Evolutionary conservation across 2,113 vertebrate species (phyloP).

Genomic region (Brachionichthys hirsutus): DNA sequence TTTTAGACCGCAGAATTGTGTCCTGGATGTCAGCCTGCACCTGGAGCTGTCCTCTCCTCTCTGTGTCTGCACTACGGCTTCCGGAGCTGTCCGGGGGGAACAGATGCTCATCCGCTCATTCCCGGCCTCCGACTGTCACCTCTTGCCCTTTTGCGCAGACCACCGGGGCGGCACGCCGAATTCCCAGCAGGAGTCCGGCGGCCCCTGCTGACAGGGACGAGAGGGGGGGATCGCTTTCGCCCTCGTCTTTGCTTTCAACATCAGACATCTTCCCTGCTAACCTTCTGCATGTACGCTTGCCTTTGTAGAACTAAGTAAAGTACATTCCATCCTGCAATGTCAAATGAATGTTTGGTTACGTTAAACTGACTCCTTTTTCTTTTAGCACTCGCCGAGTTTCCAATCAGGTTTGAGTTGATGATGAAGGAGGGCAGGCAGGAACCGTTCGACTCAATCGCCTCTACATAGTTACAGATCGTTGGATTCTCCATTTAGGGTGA

Average conservation of each 20-base stretch:
- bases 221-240: constrained; percentile 10
- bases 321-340: not conserved
- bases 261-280: too few species aligned
- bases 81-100: constrained; percentile 38
- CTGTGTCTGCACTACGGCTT: constrained; percentile 48
- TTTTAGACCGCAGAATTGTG: constrained; percentile 30
- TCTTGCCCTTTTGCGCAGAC: constrained; percentile 26
- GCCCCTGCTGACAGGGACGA: constrained; percentile 29
- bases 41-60: constrained; percentile 25
- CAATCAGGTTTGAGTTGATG: constrained; percentile 57
- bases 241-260: not conserved
- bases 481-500: constrained; percentile 50
- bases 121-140: constrained; percentile 35
- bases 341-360: not conserved
- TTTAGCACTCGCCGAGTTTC: constrained; percentile 38
- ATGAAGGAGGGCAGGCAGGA: constrained; percentile 51
- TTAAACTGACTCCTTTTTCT: not conserved
- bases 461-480: constrained; percentile 59
- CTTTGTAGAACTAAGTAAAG: too few species aligned
- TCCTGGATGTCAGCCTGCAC: constrained; percentile 43
- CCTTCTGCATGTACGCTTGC: too few species aligned
- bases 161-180: constrained; percentile 24
- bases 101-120: constrained; percentile 22
- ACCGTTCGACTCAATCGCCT: constrained; percentile 44
- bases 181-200: constrained; percentile 39